Evolutionary conservation across 2,113 vertebrate species (phyloP).

Genomic region (Elephantulus edwardii): DNA sequence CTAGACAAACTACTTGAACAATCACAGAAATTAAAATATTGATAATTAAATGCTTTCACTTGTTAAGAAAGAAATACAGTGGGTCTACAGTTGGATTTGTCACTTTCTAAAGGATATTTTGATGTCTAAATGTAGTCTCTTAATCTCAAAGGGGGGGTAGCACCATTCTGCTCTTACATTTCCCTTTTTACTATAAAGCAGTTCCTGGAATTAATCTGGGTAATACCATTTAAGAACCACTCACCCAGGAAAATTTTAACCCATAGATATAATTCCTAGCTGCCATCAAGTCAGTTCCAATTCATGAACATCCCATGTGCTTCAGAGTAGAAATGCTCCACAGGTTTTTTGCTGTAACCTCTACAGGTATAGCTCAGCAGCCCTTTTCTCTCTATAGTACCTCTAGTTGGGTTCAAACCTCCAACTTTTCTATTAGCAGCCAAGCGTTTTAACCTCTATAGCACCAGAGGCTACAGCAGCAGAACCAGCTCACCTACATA

Average conservation of each 20-base stretch:
- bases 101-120: constrained; percentile 16
- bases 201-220: background rate
- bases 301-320: no score
- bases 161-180: background rate
- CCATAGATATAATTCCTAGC: no score
- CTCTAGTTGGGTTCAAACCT: background rate
- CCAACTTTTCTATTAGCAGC: background rate
- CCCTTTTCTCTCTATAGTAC: background rate
- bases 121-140: background rate
- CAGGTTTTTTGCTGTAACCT: background rate
- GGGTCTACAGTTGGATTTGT: background rate
- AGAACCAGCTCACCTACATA: background rate
- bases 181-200: background rate
- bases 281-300: no score
- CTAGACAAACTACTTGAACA: background rate
- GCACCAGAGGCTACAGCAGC: background rate
- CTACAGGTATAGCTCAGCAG: background rate
- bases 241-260: background rate
- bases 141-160: background rate
- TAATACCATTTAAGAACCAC: background rate
- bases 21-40: constrained; percentile 14
- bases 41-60: constrained; percentile 39
- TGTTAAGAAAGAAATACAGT: constrained; percentile 8
- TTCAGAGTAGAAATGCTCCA: background rate
- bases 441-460: no score